Base-by-base conservation (phyloP, 2,113 vertebrate species). In the Tychaedon coryphoeus region DNA sequence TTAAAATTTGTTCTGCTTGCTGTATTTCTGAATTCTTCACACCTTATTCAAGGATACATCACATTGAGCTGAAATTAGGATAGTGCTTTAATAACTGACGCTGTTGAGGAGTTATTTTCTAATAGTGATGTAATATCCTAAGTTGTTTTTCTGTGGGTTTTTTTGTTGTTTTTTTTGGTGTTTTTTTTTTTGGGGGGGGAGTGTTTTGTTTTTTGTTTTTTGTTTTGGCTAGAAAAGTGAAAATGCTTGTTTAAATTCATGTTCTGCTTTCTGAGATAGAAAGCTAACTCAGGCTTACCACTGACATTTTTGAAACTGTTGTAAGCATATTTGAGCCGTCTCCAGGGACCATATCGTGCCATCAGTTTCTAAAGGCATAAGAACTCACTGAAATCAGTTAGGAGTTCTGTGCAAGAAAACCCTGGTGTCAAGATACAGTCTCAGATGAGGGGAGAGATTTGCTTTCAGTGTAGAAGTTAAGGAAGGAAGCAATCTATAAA, bases 271-370 rank as follows among this genome's bases (percentile, higher is more conserved):
- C 75, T 71, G 51, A 93, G 72, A 81, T 85, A 83, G 69, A 93
- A 94, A 92, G 71, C 72, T 94, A 90, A 56, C 75, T 90, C 47
- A 74, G 67, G 47, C 88, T 95, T 93, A 86, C 83, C 82, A 81
- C 60, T 95, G 93, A 93, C 75, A 80, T 95, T 92, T 96, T 61
- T 95, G 33, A 93, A 95, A 93, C 78, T 80, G 67, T 86, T 72
- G 31, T 64, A 92, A 79, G 43, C 79, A 64, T 88, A 78, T 95
- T 84, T 81, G 79, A 94, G 75, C 75, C 0, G 2, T 60, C 56
- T 93, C 71, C 85, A 92, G 93, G 90, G 84, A 90, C 81, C 28
- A 12, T 86, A 94, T 96, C 80, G 24, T 90, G 66, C 80, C 64
- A 77, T 94, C 86, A 34, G 53, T 71, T 90, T 88, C 62, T 84